Evolutionary conservation across 2,888 invertebrate genomes (phyloP).

Genomic region (Mythimna albipuncta): DNA sequence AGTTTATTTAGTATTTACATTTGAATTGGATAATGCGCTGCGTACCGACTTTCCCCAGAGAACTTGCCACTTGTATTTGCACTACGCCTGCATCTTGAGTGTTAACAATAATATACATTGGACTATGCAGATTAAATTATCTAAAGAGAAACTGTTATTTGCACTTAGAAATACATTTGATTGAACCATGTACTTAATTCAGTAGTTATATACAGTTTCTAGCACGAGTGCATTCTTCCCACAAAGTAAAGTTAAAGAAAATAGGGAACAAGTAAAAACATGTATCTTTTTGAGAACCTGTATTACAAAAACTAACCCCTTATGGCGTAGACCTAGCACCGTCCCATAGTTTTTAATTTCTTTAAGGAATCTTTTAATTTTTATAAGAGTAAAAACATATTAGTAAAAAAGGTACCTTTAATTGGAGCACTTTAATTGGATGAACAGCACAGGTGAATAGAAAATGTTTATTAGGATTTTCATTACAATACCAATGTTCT

Average conservation of each 20-base stretch:
- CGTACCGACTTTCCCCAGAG: constrained; percentile 61
- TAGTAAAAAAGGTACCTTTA: background rate
- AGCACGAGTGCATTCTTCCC: too few species aligned
- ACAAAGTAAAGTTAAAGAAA: background rate
- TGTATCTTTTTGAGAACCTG: background rate
- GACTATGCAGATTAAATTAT: constrained; percentile 37
- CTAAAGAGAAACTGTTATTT: constrained; percentile 30
- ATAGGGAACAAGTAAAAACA: background rate
- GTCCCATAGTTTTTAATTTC: background rate
- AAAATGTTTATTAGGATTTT: too few species aligned
- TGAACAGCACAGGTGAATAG: too few species aligned
- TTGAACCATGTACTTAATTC: constrained; percentile 7
- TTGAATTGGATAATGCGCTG: constrained; percentile 61
- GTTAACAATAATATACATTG: constrained; percentile 48
- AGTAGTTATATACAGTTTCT: constrained; percentile 8
- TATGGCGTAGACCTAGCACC: constrained; percentile 33
- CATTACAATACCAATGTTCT: too few species aligned
- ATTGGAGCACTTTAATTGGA: background rate
- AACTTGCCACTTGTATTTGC: constrained; percentile 46
- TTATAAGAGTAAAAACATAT: background rate
- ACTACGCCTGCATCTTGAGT: constrained; percentile 49
- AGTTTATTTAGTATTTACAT: constrained; percentile 63
- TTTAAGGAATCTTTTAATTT: background rate
- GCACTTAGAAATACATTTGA: constrained; percentile 39
- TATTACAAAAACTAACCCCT: constrained; percentile 12